Percentiles rank a stretch among this genome's conserved stretches.
phyloP scores from a whole-genome alignment of 2,888 invertebrate species.

The Machimus atricapillus region DNA sequence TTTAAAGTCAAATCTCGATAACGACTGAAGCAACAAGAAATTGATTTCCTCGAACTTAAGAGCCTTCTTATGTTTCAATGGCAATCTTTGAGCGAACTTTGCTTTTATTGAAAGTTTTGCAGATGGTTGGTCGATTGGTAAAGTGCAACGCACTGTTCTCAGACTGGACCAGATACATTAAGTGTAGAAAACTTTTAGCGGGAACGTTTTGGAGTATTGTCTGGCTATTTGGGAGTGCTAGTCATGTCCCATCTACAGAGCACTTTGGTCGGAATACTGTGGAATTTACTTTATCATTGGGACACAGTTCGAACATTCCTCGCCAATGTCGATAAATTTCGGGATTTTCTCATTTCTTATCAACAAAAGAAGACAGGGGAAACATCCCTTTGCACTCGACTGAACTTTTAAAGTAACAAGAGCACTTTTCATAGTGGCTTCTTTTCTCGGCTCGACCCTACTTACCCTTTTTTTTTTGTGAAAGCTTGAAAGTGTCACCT shows the following conservation, averaged over 20 bases:
- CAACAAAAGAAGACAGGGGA: neutral
- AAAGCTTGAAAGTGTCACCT: neutral
- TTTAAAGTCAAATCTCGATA: neutral
- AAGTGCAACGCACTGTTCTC: neutral
- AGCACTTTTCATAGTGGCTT: neutral
- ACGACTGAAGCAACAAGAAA: neutral
- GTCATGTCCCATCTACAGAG: neutral
- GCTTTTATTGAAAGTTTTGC: neutral
- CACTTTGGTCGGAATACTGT: neutral
- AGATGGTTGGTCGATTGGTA: neutral
- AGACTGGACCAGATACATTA: neutral
- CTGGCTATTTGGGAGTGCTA: neutral
- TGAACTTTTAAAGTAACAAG: neutral
- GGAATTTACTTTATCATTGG: neutral
- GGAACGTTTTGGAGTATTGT: neutral
- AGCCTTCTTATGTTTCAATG: neutral
- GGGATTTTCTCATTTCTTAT: neutral
- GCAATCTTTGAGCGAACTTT: neutral
- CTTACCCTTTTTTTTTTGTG: neutral
- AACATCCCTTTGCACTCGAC: neutral
- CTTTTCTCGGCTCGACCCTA: neutral
- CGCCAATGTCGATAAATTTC: neutral
- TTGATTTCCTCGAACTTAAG: neutral
- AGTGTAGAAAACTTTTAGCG: neutral
- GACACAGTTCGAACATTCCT: neutral